Conservation (phyloP, 64 coral and sea anemone genomes). For the Trachythela sp. region DNA sequence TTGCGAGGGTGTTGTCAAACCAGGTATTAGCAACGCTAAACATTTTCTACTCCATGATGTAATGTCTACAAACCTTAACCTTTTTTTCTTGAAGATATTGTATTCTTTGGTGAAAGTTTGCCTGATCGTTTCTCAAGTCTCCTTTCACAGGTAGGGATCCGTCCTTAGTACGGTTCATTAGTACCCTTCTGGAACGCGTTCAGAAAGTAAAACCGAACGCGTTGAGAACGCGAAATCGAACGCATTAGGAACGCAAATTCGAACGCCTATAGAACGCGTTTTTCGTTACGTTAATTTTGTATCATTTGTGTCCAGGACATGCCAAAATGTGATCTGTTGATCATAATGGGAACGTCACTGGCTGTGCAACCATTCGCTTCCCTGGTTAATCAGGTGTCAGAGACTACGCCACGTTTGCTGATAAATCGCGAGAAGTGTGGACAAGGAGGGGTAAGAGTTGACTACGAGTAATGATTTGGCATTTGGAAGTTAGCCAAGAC, state of each 20-base stretch:
- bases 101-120: constrained; percentile 97
- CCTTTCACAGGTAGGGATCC: constrained; percentile 52
- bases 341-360: constrained; percentile 95
- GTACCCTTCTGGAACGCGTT: no score
- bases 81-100: constrained; percentile 68
- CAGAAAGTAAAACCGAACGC: no score
- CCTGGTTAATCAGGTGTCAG: constrained; percentile 70
- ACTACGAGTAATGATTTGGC: not conserved
- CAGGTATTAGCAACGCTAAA: constrained; percentile 37
- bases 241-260: no score
- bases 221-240: no score
- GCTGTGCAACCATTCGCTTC: constrained; percentile 93
- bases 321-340: constrained; percentile 71
- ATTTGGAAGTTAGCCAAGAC: no score
- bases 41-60: not conserved
- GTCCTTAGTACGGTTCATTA: not conserved
- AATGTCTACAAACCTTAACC: not conserved
- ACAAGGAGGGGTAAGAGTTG: not conserved
- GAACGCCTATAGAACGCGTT: no score
- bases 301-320: constrained; percentile 69
- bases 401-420: constrained; percentile 71
- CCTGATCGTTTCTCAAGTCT: constrained; percentile 57
- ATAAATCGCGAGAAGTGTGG: constrained; percentile 89
- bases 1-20: constrained; percentile 90
- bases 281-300: no score